Conservation (phyloP, 2,113 vertebrate genomes). For the Tympanuchus pallidicinctus region DNA sequence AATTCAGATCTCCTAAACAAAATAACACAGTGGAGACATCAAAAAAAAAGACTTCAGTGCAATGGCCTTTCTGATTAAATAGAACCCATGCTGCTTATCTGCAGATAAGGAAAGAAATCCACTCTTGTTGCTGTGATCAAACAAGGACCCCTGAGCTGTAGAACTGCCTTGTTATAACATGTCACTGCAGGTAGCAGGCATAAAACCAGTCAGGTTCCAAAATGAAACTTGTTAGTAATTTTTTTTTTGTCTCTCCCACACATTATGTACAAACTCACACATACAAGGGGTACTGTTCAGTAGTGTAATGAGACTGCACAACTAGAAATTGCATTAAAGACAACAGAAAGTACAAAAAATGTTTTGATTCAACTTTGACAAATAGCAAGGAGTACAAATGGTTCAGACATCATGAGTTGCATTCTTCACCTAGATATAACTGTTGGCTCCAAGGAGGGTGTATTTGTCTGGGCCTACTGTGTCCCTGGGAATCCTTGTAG, state of each 20-base stretch:
- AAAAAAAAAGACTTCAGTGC: background rate
- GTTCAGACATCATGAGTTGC: background rate
- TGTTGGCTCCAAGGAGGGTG: background rate
- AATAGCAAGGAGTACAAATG: fast-evolving
- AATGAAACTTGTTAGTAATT: constrained; percentile 66
- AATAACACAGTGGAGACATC: background rate
- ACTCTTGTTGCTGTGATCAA: constrained; percentile 77
- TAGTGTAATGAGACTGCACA: background rate
- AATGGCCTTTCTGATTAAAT: background rate
- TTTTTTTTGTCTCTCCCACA: constrained; percentile 7
- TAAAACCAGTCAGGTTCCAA: constrained; percentile 47
- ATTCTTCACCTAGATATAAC: background rate
- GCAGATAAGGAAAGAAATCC: constrained; percentile 72
- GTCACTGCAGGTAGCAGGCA: constrained; percentile 61
- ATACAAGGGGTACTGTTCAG: background rate
- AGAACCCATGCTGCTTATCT: constrained; percentile 33
- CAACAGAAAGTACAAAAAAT: background rate
- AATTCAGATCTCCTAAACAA: background rate
- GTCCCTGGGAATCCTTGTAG: background rate
- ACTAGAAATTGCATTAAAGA: background rate
- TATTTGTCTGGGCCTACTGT: background rate
- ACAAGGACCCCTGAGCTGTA: constrained; percentile 63
- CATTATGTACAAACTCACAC: background rate
- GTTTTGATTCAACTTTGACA: background rate
- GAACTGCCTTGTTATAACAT: constrained; percentile 73